These are phyloP conservation scores for Netelia melanura DNA, from an alignment of 2,888 invertebrate species.

Conservation along the genomic window DNA sequence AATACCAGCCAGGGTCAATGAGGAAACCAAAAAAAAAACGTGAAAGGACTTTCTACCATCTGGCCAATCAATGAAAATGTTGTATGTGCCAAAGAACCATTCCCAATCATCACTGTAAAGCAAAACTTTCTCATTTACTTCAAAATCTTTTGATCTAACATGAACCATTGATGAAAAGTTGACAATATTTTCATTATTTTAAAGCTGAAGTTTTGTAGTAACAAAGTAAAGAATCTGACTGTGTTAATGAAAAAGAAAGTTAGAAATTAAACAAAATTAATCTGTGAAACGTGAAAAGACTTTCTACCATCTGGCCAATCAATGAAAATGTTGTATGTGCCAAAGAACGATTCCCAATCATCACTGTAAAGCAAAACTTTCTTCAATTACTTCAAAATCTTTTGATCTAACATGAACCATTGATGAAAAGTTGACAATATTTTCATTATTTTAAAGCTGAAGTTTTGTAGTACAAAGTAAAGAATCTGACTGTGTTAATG, in stretches of 20 bases:
- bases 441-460: too few relatives aligned
- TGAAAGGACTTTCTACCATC: neutral
- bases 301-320: slow-evolving; percentile 32
- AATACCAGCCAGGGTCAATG: slow-evolving; percentile 47
- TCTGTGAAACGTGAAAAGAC: neutral
- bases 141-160: neutral
- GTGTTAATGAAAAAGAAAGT: too few relatives aligned
- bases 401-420: neutral
- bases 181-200: too few relatives aligned
- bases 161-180: too few relatives aligned
- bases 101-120: neutral
- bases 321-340: slow-evolving; percentile 15
- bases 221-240: too few relatives aligned
- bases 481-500: too few relatives aligned
- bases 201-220: too few relatives aligned
- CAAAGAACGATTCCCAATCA: neutral
- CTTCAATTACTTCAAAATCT: slow-evolving; percentile 6
- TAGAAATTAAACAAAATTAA: too few relatives aligned
- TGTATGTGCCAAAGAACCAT: slow-evolving; percentile 7
- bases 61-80: slow-evolving; percentile 41
- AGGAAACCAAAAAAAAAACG: slow-evolving; percentile 19
- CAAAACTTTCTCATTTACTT: slow-evolving; percentile 6
- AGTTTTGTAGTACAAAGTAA: too few relatives aligned
- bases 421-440: too few relatives aligned
- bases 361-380: neutral